phyloP scores from a whole-genome alignment of 2,797 vertebrate species.

The Tympanoctomys barrerae region DNA sequence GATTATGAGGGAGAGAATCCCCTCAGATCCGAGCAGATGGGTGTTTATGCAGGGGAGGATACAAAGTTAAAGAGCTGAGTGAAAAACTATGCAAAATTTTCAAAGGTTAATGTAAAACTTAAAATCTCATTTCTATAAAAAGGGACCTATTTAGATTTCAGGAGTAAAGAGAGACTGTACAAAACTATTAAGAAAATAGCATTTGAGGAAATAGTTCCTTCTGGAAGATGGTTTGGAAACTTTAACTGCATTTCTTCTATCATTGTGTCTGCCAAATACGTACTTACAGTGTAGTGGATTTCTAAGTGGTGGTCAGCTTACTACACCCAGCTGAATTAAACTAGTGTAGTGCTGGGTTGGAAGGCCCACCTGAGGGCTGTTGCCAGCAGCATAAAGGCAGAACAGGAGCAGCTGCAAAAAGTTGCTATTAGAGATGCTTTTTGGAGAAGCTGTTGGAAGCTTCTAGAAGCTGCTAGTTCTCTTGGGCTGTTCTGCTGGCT shows the following conservation, averaged over 20 bases:
- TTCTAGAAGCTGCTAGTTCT: too few species aligned
- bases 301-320: too few species aligned
- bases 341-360: too few species aligned
- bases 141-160: neutral
- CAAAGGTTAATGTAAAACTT: slow-evolving; percentile 6
- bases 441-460: too few species aligned
- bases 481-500: too few species aligned
- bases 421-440: too few species aligned
- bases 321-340: too few species aligned
- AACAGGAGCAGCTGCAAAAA: too few species aligned
- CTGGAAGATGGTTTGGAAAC: neutral
- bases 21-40: neutral
- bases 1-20: neutral
- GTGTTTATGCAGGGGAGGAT: neutral
- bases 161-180: neutral
- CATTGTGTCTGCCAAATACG: slow-evolving; percentile 12
- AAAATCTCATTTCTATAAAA: slow-evolving; percentile 9
- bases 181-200: neutral
- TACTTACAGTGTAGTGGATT: neutral
- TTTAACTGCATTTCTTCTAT: slow-evolving; percentile 31
- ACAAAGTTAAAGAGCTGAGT: neutral
- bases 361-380: too few species aligned
- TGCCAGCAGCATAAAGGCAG: too few species aligned
- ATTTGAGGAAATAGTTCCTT: neutral
- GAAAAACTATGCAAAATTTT: neutral